A percentile compares a stretch with the other conserved stretches of the same genome.
phyloP scores from a whole-genome alignment of 2,888 invertebrate species.

The Dicyrtoma fusca region DNA sequence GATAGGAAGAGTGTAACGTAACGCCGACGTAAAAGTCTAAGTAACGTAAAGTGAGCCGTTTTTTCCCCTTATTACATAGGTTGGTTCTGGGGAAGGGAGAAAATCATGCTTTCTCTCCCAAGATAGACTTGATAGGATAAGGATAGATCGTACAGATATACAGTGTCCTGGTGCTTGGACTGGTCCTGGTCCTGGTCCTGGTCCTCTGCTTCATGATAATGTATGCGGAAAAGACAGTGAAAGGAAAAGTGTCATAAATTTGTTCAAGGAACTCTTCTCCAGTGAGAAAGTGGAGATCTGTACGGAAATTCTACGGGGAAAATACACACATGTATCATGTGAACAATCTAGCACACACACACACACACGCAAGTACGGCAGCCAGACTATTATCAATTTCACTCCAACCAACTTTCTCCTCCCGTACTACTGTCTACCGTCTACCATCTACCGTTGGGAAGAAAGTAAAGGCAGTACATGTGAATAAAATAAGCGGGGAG shows the following conservation, averaged over 20 bases:
- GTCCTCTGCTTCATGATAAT: slow-evolving; percentile 46
- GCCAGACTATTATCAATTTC: neutral
- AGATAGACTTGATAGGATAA: slow-evolving; percentile 9
- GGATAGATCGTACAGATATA: neutral
- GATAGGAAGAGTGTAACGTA: no score
- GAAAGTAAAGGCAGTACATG: neutral
- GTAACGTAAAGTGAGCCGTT: no score
- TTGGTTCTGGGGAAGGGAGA: neutral
- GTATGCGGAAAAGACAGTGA: slow-evolving; percentile 55
- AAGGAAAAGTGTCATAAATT: slow-evolving; percentile 58
- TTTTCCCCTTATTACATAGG: no score
- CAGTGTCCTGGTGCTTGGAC: no score
- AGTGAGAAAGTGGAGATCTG: slow-evolving; percentile 38
- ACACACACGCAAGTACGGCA: neutral
- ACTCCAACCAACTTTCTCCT: no score
- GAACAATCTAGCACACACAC: neutral
- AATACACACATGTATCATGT: slow-evolving; percentile 36
- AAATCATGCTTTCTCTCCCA: no score
- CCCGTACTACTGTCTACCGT: no score
- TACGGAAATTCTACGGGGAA: slow-evolving; percentile 23
- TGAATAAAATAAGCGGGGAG: neutral
- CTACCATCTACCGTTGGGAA: no score
- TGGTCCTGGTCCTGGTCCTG: neutral
- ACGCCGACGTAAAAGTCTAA: no score
- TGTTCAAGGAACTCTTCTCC: slow-evolving; percentile 38